Conservation (phyloP, 2,113 vertebrate genomes). For the Tinamus guttatus region DNA sequence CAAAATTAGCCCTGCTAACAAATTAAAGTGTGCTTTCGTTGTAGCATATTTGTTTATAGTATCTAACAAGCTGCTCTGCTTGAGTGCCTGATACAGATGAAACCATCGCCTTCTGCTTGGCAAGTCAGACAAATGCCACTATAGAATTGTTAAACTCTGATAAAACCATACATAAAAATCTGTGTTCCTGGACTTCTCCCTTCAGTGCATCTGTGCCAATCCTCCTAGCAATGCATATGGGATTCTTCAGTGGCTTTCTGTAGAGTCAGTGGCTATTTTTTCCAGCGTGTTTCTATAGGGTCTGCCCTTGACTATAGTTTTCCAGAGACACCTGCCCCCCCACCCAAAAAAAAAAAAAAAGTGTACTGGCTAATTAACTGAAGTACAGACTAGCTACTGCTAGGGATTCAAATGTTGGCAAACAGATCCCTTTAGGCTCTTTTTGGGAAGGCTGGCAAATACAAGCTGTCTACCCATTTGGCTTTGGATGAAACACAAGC, state of each 20-base stretch:
- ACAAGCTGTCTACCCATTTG: slow-evolving; percentile 42
- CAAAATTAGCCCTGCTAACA: neutral
- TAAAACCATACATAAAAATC: slow-evolving; percentile 46
- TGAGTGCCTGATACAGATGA: slow-evolving; percentile 25
- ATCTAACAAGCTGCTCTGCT: slow-evolving; percentile 43
- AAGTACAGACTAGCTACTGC: slow-evolving; percentile 19
- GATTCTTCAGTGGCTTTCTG: neutral
- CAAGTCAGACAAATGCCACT: slow-evolving; percentile 15
- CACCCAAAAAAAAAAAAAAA: no score
- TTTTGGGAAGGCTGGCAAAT: slow-evolving; percentile 42
- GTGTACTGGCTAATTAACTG: slow-evolving; percentile 32
- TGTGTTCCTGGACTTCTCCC: slow-evolving; percentile 24
- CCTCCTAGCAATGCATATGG: neutral
- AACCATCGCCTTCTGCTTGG: slow-evolving; percentile 49
- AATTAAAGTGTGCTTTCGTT: slow-evolving; percentile 49
- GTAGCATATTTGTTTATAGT: slow-evolving; percentile 63
- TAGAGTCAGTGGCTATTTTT: neutral
- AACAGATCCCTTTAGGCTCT: slow-evolving; percentile 44
- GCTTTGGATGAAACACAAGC: slow-evolving; percentile 4
- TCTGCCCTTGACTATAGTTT: slow-evolving; percentile 9
- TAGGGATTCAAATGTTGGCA: slow-evolving; percentile 48
- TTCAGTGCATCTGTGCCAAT: slow-evolving; percentile 20
- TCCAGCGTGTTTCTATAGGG: slow-evolving; percentile 5
- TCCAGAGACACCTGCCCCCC: slow-evolving; percentile 4
- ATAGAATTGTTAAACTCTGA: slow-evolving; percentile 20